A percentile compares a stretch with the other conserved stretches of the same genome.
phyloP scores from a whole-genome alignment of 2,797 vertebrate species.

The Peromyscus melanophrys region DNA sequence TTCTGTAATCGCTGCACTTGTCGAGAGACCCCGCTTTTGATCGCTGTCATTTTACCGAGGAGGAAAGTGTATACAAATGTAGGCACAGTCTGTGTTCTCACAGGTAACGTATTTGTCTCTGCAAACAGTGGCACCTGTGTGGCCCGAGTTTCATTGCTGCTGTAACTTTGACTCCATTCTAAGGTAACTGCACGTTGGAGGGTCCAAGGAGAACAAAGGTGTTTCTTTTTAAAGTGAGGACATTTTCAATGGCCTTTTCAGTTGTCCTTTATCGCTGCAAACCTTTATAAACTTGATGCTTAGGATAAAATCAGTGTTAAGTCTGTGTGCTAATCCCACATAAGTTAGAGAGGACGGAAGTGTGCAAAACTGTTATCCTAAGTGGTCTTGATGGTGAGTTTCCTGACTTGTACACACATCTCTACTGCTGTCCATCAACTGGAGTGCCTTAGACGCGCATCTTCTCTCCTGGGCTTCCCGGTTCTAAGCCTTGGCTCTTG shows the following conservation, averaged over 20 bases:
- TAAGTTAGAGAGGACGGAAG: background rate
- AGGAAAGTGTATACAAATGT: background rate
- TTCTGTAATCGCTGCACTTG: background rate
- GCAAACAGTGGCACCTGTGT: conserved; percentile 56
- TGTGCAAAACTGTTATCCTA: background rate
- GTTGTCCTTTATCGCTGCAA: conserved; percentile 60
- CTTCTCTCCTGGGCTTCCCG: background rate
- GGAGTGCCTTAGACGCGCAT: background rate
- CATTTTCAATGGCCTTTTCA: conserved; percentile 36
- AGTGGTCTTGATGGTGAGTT: background rate
- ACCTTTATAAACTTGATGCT: conserved; percentile 57
- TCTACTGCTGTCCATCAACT: background rate
- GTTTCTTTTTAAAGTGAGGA: background rate
- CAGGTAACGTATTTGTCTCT: conserved; percentile 38
- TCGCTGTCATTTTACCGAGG: conserved; percentile 20
- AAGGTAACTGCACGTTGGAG: background rate
- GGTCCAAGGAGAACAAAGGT: conserved; percentile 45
- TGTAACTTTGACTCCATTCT: conserved; percentile 17
- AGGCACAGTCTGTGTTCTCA: conserved; percentile 23
- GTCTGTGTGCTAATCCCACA: background rate
- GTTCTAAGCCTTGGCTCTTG: background rate
- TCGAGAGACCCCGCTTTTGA: conserved; percentile 46
- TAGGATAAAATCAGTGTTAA: conserved; percentile 46
- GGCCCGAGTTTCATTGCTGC: background rate
- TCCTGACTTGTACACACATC: background rate